A percentile compares a stretch with the other conserved stretches of the same genome.
phyloP scores from a whole-genome alignment of 2,888 invertebrate genomes.

The Syrista parreyssii region DNA sequence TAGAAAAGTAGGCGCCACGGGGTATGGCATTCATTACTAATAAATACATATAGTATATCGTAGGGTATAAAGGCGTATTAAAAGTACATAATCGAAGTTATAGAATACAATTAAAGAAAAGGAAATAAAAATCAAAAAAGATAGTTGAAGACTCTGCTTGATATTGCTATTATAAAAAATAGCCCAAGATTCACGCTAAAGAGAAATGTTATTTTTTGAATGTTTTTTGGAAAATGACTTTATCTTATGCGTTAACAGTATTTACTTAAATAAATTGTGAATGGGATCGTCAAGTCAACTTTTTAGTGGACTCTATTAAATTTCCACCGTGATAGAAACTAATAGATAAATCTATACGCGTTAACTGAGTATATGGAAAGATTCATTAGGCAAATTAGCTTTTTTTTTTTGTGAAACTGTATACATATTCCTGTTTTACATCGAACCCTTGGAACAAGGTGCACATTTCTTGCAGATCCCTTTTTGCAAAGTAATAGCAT shows the following conservation, averaged over 20 bases:
- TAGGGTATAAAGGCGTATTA: background rate
- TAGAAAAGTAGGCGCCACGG: background rate
- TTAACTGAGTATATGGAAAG: background rate
- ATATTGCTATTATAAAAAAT: background rate
- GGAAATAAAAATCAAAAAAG: background rate
- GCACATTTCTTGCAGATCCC: background rate
- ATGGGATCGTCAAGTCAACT: no score
- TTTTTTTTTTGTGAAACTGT: background rate
- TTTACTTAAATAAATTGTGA: background rate
- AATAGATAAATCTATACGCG: background rate
- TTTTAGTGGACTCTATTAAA: no score
- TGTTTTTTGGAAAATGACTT: background rate
- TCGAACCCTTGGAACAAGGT: background rate
- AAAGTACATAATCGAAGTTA: background rate
- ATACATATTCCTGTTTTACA: background rate
- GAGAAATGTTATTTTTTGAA: background rate
- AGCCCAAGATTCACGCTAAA: background rate
- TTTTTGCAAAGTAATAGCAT: background rate
- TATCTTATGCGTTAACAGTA: background rate
- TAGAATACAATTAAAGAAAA: background rate
- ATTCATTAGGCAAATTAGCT: background rate
- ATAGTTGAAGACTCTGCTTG: background rate
- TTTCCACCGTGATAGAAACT: background rate
- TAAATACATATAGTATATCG: background rate
- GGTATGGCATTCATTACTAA: background rate